Base-by-base conservation (phyloP, 2,797 vertebrate species). In the Mycteria americana region DNA sequence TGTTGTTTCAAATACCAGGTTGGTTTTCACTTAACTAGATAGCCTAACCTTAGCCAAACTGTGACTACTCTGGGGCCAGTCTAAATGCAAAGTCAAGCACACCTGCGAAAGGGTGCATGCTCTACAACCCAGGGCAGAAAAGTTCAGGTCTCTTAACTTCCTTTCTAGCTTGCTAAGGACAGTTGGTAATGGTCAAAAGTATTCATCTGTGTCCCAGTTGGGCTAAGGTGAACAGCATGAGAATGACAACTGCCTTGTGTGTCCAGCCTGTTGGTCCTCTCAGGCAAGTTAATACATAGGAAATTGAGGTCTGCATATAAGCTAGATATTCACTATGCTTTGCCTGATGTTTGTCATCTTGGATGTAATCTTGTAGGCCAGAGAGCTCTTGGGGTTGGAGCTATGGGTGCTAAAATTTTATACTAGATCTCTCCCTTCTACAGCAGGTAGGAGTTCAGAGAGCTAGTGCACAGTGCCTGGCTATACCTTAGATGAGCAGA, bases 141-240 rank as follows among this genome's bases (percentile, higher is more conserved):
- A 90, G 50, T 41, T 13, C 73, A 91, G 15, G 27, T 67, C 53
- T 79, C 28, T 13, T 13, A 31, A 31, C 13, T 74, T 83, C 24
- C 22, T 27, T 73, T 50, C 21, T n/a, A 41, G 41, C 18, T 74
- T 70, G 13, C 41, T 75, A 50, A 37, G 56, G 9, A 9, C n/a
- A 62, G 15, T 13, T 76, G n/a, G 59, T 65, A 54, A 24, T 7
- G 10, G 45, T 72, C 6, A 11, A 41, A 45, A 37, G 6, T 6
- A 16, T 74, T 82, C 17, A 25, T 30, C 18, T 39, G 0, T 1
- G 2, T 62, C 41, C 12, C 5, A 7, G 11, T 2, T 85, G 17
- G 23, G 35, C 51, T n/a, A 30, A 69, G 50, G 12, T 3, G 2
- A 79, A 60, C n/a, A 35, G 56, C 30, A 11, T 23, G 25, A 75